Evolutionary conservation across 1,140 invertebrate species (phyloP).

Genomic region (Streblospio benedicti): DNA sequence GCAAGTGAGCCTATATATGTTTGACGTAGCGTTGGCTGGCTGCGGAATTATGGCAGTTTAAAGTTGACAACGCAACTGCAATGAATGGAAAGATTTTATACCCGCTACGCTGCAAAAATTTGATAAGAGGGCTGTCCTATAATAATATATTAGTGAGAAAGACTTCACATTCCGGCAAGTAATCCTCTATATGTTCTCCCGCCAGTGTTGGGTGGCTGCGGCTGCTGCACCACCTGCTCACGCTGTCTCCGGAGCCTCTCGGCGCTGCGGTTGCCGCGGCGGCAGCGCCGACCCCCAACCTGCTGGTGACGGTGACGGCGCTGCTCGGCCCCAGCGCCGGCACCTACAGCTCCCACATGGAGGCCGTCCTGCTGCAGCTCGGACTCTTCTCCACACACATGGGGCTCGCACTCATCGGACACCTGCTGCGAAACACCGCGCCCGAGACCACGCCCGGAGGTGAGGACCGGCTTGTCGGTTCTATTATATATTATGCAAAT

Average conservation of each 20-base stretch:
- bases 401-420: conserved; percentile 43
- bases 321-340: conserved; percentile 59
- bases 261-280: conserved; percentile 42
- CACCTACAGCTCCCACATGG: conserved; percentile 42
- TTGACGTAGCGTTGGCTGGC: too few species aligned
- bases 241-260: conserved; percentile 49
- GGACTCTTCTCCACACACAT: conserved; percentile 42
- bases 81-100: too few species aligned
- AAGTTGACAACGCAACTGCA: too few species aligned
- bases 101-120: too few species aligned
- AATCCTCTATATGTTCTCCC: too few species aligned
- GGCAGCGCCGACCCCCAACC: conserved; percentile 57
- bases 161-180: too few species aligned
- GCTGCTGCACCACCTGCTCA: conserved; percentile 60
- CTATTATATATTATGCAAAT: too few species aligned
- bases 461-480: background rate
- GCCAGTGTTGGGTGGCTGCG: conserved; percentile 60
- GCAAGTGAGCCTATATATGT: too few species aligned
- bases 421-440: conserved; percentile 30
- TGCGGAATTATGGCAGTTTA: too few species aligned
- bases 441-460: background rate
- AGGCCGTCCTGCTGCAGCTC: conserved; percentile 45
- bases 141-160: too few species aligned
- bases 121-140: too few species aligned
- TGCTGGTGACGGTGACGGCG: conserved; percentile 65